Conservation (phyloP, 2,113 vertebrate species). For the Sorex fumeus region DNA sequence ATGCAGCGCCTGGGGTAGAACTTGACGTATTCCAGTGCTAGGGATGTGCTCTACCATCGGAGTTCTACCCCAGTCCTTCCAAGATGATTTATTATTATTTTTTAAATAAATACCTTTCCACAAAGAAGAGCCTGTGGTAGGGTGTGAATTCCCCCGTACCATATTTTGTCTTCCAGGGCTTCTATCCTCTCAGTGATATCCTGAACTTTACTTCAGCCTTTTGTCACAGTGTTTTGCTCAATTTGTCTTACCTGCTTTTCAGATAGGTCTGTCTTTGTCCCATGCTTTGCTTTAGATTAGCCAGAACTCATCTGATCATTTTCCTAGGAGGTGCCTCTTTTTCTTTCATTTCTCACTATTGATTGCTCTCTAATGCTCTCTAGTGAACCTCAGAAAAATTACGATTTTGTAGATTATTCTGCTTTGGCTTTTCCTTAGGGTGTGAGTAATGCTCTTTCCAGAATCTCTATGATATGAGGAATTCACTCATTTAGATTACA, state of each 20-base stretch:
- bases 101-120: no score
- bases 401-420: neutral
- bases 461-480: neutral
- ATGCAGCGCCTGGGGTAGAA: no score
- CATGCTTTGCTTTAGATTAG: neutral
- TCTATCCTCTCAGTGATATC: neutral
- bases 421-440: neutral
- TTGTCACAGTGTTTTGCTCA: neutral
- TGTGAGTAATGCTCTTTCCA: neutral
- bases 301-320: neutral
- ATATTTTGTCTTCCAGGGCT: neutral
- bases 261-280: neutral
- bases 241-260: neutral
- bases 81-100: no score
- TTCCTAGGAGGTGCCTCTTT: slow-evolving; percentile 6
- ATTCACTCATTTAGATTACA: neutral
- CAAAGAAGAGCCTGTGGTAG: neutral
- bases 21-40: no score
- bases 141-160: neutral
- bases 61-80: no score
- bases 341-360: neutral
- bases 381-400: neutral
- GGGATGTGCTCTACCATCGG: no score
- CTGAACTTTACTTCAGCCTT: neutral
- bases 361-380: neutral